Percentiles rank a stretch among this genome's conserved stretches.
phyloP scores from a whole-genome alignment of 2,888 invertebrate genomes.

The Euplagia quadripunctaria region DNA sequence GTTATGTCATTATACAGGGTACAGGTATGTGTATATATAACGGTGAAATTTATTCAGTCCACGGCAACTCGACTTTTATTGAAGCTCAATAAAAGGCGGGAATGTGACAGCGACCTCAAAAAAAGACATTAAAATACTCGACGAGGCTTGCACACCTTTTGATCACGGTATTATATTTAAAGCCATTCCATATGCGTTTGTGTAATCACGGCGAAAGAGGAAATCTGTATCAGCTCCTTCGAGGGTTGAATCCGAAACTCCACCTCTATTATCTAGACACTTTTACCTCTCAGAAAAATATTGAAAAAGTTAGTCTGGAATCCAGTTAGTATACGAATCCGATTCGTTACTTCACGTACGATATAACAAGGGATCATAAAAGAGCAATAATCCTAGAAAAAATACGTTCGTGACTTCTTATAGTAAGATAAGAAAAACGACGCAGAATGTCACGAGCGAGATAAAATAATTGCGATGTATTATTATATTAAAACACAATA shows the following conservation, averaged over 20 bases:
- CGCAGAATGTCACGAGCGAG: constrained; percentile 47
- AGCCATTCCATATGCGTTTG: constrained; percentile 68
- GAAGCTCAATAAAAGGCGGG: constrained; percentile 57
- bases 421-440: constrained; percentile 53
- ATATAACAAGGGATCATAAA: constrained; percentile 31
- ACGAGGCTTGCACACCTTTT: constrained; percentile 60
- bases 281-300: constrained; percentile 58
- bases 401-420: constrained; percentile 54
- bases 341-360: constrained; percentile 9
- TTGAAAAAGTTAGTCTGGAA: constrained; percentile 60
- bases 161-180: constrained; percentile 61
- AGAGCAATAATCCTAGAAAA: constrained; percentile 50
- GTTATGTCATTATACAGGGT: not conserved
- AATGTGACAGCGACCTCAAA: constrained; percentile 59
- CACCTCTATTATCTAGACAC: constrained; percentile 56
- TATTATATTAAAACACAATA: constrained; percentile 42
- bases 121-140: constrained; percentile 64
- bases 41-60: constrained; percentile 50
- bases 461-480: constrained; percentile 55
- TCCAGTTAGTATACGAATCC: constrained; percentile 34
- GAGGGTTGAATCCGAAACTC: constrained; percentile 44
- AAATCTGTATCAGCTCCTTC: constrained; percentile 63
- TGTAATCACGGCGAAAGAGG: constrained; percentile 64
- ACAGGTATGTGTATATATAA: not conserved
- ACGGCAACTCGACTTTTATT: constrained; percentile 37